Base-by-base conservation (phyloP, 2,888 invertebrate species). In the Pollenia griseotomentosa region DNA sequence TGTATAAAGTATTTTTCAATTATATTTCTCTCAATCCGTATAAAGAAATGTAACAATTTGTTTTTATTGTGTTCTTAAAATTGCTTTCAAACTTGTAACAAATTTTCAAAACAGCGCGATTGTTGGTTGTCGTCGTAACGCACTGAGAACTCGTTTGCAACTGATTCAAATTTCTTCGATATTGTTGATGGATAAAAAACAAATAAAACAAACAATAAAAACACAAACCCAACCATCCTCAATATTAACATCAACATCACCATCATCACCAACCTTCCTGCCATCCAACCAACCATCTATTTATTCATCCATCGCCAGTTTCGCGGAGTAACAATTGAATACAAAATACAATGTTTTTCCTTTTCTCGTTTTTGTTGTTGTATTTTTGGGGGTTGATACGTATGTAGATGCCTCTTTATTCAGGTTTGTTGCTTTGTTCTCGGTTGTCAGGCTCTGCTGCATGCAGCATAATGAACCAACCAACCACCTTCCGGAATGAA, bases 111-210 rank as follows among this genome's bases (percentile, higher is more conserved):
- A 74, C 79, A 68, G 79, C 85, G 82, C 85, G 74, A 42, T 83
- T 83, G 40, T 74, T 82, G 90, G 89, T 86, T 89, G 89, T 90
- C 92, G 93, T 93, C 92, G 92, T 92, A 89, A 90, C 92, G 90
- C 91, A 90, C 89, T 90, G 92, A 93, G 91, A 91, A 90, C 90
- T 91, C 92, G 92, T 90, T 93, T 93, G 93, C 92, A 93, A 93
- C 93, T 93, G 93, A 93, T 92, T 91, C 93, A 92, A 92, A 89
- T 93, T 89, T 75, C 88, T 82, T 85, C 84, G 88, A 89, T 88
- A 86, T 83, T 86, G 83, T 79, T 86, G 88, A 83, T 86, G 79
- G 74, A 63, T 48, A 80, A 80, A 86, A 82, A 88, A 85, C 46
- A 79, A 71, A 40, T 63, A 71, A 66, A 74, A 71, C 75, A 86